Conservation (phyloP, 2,888 invertebrate species). For the Scelioninae gen. 1 region DNA sequence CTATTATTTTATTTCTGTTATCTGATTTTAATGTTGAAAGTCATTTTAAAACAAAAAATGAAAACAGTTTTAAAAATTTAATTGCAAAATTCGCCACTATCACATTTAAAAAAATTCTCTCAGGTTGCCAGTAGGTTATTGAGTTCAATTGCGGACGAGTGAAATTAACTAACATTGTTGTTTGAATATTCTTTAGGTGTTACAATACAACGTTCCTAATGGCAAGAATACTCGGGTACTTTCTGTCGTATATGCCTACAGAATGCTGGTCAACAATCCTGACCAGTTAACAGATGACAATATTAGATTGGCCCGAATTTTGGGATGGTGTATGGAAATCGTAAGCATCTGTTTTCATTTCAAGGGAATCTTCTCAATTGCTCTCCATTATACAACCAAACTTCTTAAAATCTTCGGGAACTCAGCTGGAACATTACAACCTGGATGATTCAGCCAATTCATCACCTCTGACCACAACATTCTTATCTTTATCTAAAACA, state of each 20-base stretch:
- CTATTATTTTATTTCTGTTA: no score
- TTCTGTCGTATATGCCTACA: slow-evolving; percentile 90
- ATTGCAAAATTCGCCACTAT: no score
- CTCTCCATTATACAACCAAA: slow-evolving; percentile 20
- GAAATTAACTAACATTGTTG: no score
- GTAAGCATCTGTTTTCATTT: slow-evolving; percentile 84
- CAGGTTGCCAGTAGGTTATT: no score
- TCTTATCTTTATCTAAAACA: slow-evolving; percentile 1
- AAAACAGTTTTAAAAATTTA: no score
- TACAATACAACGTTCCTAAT: slow-evolving; percentile 96
- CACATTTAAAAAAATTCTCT: no score
- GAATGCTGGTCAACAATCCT: slow-evolving; percentile 88
- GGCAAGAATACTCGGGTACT: slow-evolving; percentile 94
- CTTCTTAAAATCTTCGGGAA: slow-evolving; percentile 33
- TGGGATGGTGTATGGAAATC: slow-evolving; percentile 98
- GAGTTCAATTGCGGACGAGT: no score
- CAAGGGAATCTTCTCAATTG: slow-evolving; percentile 2
- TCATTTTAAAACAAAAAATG: no score
- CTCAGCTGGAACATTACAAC: slow-evolving; percentile 32
- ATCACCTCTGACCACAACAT: slow-evolving; percentile 30
- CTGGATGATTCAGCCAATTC: slow-evolving; percentile 40
- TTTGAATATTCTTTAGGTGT: no score
- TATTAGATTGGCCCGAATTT: slow-evolving; percentile 90
- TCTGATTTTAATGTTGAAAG: no score
- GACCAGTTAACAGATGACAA: slow-evolving; percentile 91